Percentiles rank a stretch among this genome's conserved stretches.
Evolutionary conservation across 2,888 invertebrate genomes (phyloP).

Genomic region (Stenodema calcarata): DNA sequence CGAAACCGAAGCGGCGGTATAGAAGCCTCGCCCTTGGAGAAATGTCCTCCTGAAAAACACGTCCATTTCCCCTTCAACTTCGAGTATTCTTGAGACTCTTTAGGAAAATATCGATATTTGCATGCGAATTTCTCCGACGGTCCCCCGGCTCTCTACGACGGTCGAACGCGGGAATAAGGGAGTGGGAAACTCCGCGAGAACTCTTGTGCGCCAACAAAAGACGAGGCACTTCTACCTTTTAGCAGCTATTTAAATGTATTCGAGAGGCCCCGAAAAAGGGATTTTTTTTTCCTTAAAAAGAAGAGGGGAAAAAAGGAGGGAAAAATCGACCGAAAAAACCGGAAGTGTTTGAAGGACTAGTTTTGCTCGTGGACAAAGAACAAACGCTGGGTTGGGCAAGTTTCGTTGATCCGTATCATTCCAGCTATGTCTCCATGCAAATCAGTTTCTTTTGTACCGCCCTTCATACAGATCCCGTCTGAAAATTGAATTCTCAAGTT

Average conservation of each 20-base stretch:
- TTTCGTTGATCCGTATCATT: neutral
- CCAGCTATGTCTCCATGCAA: neutral
- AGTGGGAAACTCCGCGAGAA: neutral
- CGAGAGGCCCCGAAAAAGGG: neutral
- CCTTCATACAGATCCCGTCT: neutral
- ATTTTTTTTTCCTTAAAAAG: neutral
- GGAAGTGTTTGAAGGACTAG: neutral
- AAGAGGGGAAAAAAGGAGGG: no score
- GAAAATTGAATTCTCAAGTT: neutral
- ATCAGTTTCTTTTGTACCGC: neutral
- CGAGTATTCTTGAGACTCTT: neutral
- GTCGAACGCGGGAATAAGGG: neutral
- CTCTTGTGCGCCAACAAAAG: neutral
- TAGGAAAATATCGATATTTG: slow-evolving; percentile 8
- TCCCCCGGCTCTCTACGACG: neutral
- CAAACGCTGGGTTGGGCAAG: neutral
- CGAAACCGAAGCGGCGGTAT: no score
- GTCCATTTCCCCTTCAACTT: neutral
- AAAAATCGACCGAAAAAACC: neutral
- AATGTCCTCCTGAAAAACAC: no score
- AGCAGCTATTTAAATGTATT: slow-evolving; percentile 31
- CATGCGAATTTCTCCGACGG: neutral
- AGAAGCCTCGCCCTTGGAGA: no score
- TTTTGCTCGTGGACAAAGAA: neutral
- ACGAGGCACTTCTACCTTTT: neutral